Percentiles rank a stretch among this genome's conserved stretches.
These are phyloP conservation scores for Bombus superbus DNA, from an alignment of 1,140 invertebrate species.

Conservation along the genomic window DNA sequence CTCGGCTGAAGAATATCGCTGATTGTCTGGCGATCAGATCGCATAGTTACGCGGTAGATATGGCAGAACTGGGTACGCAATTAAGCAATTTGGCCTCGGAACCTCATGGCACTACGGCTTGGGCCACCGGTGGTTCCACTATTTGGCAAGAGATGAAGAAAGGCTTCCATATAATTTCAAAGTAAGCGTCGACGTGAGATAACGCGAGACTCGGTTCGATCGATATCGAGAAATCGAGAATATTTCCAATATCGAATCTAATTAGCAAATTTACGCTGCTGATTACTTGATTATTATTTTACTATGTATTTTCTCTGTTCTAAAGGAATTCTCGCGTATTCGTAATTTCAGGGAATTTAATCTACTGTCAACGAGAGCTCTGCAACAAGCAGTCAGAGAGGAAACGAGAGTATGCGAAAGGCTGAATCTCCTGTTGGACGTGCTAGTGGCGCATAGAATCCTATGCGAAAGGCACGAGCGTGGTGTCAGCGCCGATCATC, in stretches of 20 bases:
- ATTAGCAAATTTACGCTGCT: no score
- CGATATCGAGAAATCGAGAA: no score
- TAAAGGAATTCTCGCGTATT: not conserved
- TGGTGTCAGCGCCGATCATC: constrained; percentile 87
- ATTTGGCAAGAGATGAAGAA: constrained; percentile 86
- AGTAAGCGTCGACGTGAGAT: constrained; percentile 74
- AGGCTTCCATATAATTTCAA: constrained; percentile 85
- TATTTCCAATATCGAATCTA: no score
- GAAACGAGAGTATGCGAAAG: constrained; percentile 86
- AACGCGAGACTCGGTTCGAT: no score
- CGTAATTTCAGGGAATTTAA: constrained; percentile 79
- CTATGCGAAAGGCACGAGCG: constrained; percentile 89
- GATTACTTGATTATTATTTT: not conserved
- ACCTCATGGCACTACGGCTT: constrained; percentile 81
- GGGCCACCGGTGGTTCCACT: constrained; percentile 85
- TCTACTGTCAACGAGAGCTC: constrained; percentile 79
- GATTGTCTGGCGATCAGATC: constrained; percentile 84
- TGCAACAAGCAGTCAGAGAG: constrained; percentile 83
- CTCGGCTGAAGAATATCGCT: constrained; percentile 85
- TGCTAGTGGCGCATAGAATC: constrained; percentile 86
- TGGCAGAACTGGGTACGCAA: constrained; percentile 84
- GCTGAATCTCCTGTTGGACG: constrained; percentile 86
- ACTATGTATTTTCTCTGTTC: not conserved
- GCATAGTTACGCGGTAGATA: constrained; percentile 84
- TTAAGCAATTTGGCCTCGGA: constrained; percentile 81